These are phyloP conservation scores for Apocrypta bakeri DNA, from an alignment of 1,140 invertebrate genomes.

Conservation along the genomic window DNA sequence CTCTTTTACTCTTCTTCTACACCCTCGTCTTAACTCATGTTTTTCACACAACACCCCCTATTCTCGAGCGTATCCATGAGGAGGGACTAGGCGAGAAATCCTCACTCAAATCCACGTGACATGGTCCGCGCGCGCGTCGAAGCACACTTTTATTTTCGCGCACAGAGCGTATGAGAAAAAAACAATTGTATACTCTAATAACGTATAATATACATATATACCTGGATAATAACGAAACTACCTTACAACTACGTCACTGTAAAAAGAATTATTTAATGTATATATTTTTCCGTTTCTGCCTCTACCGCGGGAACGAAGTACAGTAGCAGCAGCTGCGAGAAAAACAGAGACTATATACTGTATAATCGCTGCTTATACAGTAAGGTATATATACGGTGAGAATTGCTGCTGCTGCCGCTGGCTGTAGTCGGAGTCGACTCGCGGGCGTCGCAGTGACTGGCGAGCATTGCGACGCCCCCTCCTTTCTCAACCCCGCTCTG, in stretches of 20 bases:
- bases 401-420: neutral
- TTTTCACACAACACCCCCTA: neutral
- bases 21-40: conserved; percentile 21
- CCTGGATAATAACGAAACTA: no score
- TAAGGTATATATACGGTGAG: neutral
- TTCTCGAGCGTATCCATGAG: neutral
- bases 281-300: no score
- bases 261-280: no score
- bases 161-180: no score
- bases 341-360: no score
- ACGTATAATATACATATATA: no score
- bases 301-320: no score
- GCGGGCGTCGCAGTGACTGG: conserved; percentile 65
- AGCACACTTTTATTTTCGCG: neutral
- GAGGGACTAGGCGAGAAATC: no score
- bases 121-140: conserved; percentile 3
- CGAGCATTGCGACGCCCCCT: conserved; percentile 65
- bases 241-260: no score
- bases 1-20: neutral
- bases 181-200: no score
- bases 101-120: conserved; percentile 35
- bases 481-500: conserved; percentile 52
- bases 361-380: no score
- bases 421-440: conserved; percentile 55
- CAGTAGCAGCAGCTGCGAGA: no score